A percentile compares a stretch with the other conserved stretches of the same genome.
Evolutionary conservation across 2,888 invertebrate species (phyloP).

Genomic region (Ecdyonurus torrentis): DNA sequence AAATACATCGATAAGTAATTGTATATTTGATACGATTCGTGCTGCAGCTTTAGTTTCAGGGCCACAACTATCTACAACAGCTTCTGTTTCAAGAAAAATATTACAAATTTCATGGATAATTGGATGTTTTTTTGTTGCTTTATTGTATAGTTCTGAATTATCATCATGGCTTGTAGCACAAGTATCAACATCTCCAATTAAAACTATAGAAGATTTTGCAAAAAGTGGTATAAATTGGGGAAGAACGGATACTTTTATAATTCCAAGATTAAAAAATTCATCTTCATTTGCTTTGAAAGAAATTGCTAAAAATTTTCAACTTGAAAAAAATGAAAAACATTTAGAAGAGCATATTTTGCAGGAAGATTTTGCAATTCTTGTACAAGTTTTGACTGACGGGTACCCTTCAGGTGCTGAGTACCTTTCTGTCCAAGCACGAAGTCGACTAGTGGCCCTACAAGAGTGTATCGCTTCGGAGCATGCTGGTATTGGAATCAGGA

Average conservation of each 20-base stretch:
- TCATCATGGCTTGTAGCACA: background rate
- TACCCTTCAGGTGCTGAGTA: conserved; percentile 1
- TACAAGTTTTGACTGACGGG: background rate
- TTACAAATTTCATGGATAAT: background rate
- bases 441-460: background rate
- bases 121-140: background rate
- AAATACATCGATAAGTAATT: background rate
- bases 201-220: background rate
- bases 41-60: background rate
- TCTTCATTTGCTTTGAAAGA: background rate
- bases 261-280: background rate
- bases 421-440: background rate
- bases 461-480: background rate
- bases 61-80: background rate
- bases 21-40: background rate
- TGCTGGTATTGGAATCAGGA: background rate
- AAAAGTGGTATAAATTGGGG: background rate
- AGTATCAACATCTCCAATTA: background rate
- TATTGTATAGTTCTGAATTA: background rate
- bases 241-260: background rate
- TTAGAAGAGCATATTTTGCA: background rate
- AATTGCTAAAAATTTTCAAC: background rate
- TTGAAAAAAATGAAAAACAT: background rate
- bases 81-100: background rate
- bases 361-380: background rate